Base-by-base conservation (phyloP, 2,113 vertebrate genomes). In the Mustela lutreola region DNA sequence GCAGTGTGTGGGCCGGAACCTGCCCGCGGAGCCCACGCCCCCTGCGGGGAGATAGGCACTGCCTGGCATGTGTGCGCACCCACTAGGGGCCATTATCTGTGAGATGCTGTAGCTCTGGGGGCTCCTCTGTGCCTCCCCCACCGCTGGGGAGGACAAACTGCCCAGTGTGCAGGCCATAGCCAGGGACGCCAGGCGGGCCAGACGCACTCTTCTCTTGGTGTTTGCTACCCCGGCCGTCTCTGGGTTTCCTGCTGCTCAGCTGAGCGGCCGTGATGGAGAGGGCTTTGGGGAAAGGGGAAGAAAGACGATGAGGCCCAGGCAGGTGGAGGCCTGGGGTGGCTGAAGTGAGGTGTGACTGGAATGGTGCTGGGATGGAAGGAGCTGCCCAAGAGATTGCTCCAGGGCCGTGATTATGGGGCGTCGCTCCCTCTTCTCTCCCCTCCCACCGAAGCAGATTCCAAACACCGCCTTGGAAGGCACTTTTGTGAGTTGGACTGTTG, bases 221-320 rank as follows among this genome's bases (percentile, higher is more conserved):
- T 1, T 0, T 21, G 70, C 53, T 85, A 24, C 4, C 31, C 33
- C 0, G 0, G 18, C 5, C n/a, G 0, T 21, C 60, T 33, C 36
- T 76, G 2, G 8, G 22, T 2, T 15, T 19, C 42, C 28, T 7
- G 18, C n/a, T 48, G 48, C 53, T 36, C 36, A 24, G 53, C 31
- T 22, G 62, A 8, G 8, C n/a, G 9, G n/a, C 0, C 18, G 22
- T 15, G 28, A 22, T 11, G n/a, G 7, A 31, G 7, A n/a, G 22
- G 10, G 28, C 39, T 42, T 33, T 2, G 1, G 60, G 58, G 14
- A n/a, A 15, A 42, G 18, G 16, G 39, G 48, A 5, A 14, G 8
- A 2, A 19, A 28, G 28, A 28, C 0, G 0, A 31, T 11, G 28
- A 24, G 16, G 33, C 19, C 45, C 1, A 5, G 21, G 39, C 31